Conservation (phyloP, 2,113 vertebrate genomes). For the Cygnus atratus region DNA sequence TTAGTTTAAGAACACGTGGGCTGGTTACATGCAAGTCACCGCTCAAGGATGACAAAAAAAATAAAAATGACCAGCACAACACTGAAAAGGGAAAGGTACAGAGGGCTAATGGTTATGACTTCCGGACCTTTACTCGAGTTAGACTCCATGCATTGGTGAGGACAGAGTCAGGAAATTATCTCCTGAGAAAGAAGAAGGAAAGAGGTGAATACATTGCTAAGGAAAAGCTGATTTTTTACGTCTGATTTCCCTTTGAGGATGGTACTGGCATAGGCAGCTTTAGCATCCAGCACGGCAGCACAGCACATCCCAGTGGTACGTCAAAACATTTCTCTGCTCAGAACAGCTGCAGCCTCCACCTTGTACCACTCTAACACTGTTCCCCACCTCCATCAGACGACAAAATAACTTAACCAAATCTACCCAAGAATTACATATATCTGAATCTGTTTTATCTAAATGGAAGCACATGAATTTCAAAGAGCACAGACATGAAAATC, state of each 20-base stretch:
- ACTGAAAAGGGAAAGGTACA: background rate
- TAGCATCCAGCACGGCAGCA: background rate
- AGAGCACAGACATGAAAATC: background rate
- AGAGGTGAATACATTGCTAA: background rate
- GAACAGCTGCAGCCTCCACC: background rate
- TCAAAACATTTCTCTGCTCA: background rate
- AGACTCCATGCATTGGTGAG: background rate
- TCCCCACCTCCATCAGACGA: background rate
- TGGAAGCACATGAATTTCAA: background rate
- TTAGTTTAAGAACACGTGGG: background rate
- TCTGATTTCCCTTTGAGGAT: background rate
- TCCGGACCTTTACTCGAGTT: background rate
- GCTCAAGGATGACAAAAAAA: background rate
- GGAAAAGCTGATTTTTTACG: background rate
- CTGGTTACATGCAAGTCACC: background rate
- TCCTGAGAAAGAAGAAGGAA: background rate
- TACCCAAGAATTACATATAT: background rate
- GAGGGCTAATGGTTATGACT: background rate
- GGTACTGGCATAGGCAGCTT: background rate
- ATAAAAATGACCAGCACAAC: background rate
- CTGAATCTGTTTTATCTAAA: background rate
- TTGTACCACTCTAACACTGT: accelerated
- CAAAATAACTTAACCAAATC: background rate
- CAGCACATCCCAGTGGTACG: background rate
- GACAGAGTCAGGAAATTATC: background rate